Evolutionary conservation across 1,140 invertebrate species (phyloP).

Genomic region (Ctenoplectra terminalis): DNA sequence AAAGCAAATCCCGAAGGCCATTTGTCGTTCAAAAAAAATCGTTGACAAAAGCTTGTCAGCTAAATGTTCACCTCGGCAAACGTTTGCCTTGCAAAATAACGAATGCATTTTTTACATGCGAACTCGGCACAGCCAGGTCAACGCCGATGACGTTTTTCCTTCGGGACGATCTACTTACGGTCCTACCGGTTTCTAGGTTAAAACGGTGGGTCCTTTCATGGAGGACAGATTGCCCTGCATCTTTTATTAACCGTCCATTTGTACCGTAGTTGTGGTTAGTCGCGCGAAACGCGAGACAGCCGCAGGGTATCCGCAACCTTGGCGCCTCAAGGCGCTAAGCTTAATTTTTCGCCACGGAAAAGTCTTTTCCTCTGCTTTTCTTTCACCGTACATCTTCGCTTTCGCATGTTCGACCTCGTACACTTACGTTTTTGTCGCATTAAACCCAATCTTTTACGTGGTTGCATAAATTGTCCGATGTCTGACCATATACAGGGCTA

Average conservation of each 20-base stretch:
- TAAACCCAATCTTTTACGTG: neutral
- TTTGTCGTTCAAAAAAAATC: neutral
- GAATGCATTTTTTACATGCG: constrained; percentile 58
- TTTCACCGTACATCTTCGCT: neutral
- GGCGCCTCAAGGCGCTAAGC: neutral
- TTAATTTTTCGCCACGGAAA: neutral
- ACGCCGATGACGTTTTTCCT: constrained; percentile 43
- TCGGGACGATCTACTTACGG: constrained; percentile 49
- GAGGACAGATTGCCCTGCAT: constrained; percentile 65
- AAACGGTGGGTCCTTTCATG: constrained; percentile 49
- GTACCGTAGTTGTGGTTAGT: constrained; percentile 3
- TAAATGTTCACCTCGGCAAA: neutral
- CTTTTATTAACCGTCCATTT: constrained; percentile 57
- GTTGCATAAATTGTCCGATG: neutral
- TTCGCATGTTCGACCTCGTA: neutral
- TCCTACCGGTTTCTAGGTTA: constrained; percentile 63
- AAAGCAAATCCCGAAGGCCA: too few relatives aligned
- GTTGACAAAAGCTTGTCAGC: neutral
- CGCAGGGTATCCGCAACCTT: constrained; percentile 7
- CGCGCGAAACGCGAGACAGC: constrained; percentile 2
- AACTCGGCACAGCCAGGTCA: constrained; percentile 16
- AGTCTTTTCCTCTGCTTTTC: neutral
- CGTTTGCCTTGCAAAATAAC: constrained; percentile 59
- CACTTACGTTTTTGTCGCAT: neutral
- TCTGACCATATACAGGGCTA: neutral